phyloP scores from a whole-genome alignment of 2,888 invertebrate species.

The Athalia circularis region DNA sequence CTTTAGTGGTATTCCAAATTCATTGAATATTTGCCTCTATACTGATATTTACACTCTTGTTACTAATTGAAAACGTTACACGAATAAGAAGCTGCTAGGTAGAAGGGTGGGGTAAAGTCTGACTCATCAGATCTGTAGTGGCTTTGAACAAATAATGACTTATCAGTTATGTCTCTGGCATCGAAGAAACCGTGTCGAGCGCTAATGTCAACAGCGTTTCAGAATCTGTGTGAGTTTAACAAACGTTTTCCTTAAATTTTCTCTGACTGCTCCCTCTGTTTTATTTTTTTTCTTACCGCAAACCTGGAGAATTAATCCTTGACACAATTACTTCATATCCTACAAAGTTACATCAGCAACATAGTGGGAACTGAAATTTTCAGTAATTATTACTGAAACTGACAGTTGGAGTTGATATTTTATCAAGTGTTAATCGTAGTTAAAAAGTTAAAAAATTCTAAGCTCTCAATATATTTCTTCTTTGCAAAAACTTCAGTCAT shows the following conservation, averaged over 20 bases:
- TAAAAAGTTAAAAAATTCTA: constrained; percentile 3
- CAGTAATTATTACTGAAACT: neutral
- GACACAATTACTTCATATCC: neutral
- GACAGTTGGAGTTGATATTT: neutral
- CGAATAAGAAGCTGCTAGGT: constrained; percentile 8
- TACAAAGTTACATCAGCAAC: neutral
- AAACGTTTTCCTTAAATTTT: neutral
- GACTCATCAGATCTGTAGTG: constrained; percentile 14
- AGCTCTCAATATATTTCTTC: neutral
- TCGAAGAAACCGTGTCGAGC: constrained; percentile 16
- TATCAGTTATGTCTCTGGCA: constrained; percentile 31
- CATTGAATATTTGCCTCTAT: neutral
- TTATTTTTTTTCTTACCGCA: no score
- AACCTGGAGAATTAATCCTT: neutral
- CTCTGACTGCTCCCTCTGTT: no score
- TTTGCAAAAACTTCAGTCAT: neutral
- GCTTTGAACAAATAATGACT: constrained; percentile 5
- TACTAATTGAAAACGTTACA: neutral
- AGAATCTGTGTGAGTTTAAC: constrained; percentile 19
- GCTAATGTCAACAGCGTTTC: constrained; percentile 38
- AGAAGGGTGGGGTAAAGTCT: constrained; percentile 31
- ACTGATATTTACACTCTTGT: neutral
- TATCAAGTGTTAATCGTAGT: neutral
- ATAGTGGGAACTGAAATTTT: neutral
- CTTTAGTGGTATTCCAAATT: neutral